Base-by-base conservation (phyloP, 2,113 vertebrate species). In the Leptosomus discolor region DNA sequence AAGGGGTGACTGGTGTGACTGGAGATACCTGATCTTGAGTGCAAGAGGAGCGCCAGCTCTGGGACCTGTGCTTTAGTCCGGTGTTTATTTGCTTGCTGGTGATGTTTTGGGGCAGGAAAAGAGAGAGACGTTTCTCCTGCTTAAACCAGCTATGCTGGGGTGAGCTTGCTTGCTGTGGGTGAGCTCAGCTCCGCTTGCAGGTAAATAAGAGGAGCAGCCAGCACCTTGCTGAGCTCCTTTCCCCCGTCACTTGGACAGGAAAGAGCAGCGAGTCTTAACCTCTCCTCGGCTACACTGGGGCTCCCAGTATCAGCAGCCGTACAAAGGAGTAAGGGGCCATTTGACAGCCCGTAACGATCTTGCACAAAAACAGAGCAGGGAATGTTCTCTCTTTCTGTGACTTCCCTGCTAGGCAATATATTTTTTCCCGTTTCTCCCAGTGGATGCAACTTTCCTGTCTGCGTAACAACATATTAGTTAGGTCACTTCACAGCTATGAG, bases 401-500 rank as follows among this genome's bases (percentile, higher is more conserved):
- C 29, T 2, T 90, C 77, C 65, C 64, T 6, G 8, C 68, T 8
- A 86, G 79, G 71, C 80, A 71, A 23, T 69, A 4, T 67, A 29
- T 68, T 92, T 65, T 63, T 58, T 32, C 76, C 76, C 8, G 0
- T 65, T 82, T 79, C 45, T 85, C 84, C 82, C 45, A 0, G 54
- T 63, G 88, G 79, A 30, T 63, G 82, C 90, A 88, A 79, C 84
- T 85, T 95, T 90, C 65, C 73, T 91, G 9, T 78, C 86, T 58
- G 56, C 30, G 5, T 73, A 71, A 79, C 88, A 56, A 26, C 61
- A 3, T 9, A 27, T 71, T 87, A 68, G 61, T 95, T 85, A 94
- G 86, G 95, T 94, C 95, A 97, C 77, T 84, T 94, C 91, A 51
- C 95, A 91, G 89, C 77, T 94, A 92, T 90, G 92, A 94, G 94